These are phyloP conservation scores for Threskiornis aethiopicus DNA, from an alignment of 2,797 vertebrate genomes.

Conservation along the genomic window DNA sequence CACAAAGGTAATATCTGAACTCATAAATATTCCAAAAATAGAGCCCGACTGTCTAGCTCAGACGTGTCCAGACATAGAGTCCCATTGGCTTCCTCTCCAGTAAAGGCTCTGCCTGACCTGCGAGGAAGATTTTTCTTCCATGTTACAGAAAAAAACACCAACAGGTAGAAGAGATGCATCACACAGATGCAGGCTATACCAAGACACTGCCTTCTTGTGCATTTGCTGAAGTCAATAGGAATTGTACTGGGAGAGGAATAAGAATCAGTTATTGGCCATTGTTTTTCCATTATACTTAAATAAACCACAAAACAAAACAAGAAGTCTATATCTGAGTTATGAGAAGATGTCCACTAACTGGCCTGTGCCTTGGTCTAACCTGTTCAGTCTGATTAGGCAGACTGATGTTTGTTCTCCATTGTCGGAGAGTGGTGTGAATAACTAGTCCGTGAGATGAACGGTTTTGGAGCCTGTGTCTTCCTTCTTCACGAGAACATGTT, in stretches of 20 bases:
- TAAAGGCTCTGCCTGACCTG: background rate
- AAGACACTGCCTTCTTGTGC: background rate
- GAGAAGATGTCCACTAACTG: background rate
- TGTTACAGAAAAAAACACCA: background rate
- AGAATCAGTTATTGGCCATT: background rate
- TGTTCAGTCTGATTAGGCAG: background rate
- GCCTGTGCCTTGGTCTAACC: background rate
- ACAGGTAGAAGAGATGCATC: background rate
- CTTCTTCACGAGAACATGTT: conserved; percentile 2
- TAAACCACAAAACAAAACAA: background rate
- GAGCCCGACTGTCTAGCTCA: background rate
- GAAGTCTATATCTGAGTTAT: background rate
- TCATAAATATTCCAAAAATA: conserved; percentile 30
- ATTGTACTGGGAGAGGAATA: background rate
- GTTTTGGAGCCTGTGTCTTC: background rate
- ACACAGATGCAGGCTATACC: background rate
- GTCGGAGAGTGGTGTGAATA: background rate
- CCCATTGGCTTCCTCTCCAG: background rate
- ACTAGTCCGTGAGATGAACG: background rate
- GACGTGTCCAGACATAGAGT: background rate
- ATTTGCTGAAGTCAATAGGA: background rate
- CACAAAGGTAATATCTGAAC: background rate
- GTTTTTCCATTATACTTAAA: background rate
- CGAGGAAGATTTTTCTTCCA: background rate
- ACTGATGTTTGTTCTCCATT: background rate